Conservation (phyloP, 30 jellyfish, hydroid and myxozoan genomes). For the Calvadosia cruxmelitensis region DNA sequence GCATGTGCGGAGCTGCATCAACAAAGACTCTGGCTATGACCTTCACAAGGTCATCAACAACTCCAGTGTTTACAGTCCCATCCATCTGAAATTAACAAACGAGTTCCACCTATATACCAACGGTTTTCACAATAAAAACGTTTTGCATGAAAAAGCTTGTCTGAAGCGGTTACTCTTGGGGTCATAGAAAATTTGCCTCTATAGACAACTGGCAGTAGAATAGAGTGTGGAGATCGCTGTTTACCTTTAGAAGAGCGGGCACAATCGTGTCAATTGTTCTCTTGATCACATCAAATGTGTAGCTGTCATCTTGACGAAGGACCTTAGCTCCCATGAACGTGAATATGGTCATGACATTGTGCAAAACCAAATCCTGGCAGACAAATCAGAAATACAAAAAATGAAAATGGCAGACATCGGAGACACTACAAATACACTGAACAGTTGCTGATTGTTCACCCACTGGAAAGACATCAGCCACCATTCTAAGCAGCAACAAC, state of each 20-base stretch:
- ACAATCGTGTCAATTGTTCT: constrained; percentile 71
- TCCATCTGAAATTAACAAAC: not conserved
- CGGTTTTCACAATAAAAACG: too few relatives aligned
- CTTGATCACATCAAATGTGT: constrained; percentile 62
- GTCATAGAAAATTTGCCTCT: too few relatives aligned
- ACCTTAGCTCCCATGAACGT: constrained; percentile 87
- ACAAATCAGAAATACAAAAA: not conserved
- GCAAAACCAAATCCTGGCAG: constrained; percentile 59
- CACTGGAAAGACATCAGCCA: constrained; percentile 76
- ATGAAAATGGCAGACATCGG: not conserved
- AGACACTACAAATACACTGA: not conserved
- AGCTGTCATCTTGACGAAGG: constrained; percentile 65
- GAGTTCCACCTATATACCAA: too few relatives aligned
- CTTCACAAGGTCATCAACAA: constrained; percentile 28
- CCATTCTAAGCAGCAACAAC: constrained; percentile 50
- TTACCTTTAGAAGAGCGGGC: constrained; percentile 65
- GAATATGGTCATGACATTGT: constrained; percentile 68
- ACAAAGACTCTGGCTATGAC: constrained; percentile 73
- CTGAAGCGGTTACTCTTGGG: too few relatives aligned
- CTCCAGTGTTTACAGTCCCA: not conserved
- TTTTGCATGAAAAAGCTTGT: too few relatives aligned
- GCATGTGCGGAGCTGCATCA: constrained; percentile 89
- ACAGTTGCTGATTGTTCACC: not conserved
- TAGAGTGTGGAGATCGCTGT: too few relatives aligned
- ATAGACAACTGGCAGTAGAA: too few relatives aligned